A percentile compares a stretch with the other conserved stretches of the same genome.
These are phyloP conservation scores for Cetoscarus ocellatus DNA, from an alignment of 2,797 vertebrate genomes.

Conservation along the genomic window DNA sequence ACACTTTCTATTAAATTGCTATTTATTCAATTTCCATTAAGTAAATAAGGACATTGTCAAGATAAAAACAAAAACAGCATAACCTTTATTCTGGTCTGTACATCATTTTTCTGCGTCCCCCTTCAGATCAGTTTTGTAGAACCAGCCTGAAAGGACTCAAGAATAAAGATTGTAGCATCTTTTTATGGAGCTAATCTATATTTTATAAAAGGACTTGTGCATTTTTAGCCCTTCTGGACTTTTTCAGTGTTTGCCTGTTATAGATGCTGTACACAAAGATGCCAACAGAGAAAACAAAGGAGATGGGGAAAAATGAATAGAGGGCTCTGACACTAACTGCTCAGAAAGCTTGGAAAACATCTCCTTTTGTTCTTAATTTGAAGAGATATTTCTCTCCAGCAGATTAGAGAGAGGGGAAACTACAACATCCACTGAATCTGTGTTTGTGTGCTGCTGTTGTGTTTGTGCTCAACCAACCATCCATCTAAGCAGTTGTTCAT, in stretches of 20 bases:
- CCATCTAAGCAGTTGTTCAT: conserved; percentile 38
- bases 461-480: conserved; percentile 36
- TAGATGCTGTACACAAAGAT: conserved; percentile 29
- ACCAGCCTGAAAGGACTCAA: conserved; percentile 37
- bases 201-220: conserved; percentile 63
- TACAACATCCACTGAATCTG: neutral
- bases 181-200: conserved; percentile 72
- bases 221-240: conserved; percentile 44
- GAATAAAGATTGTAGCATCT: conserved; percentile 50
- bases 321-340: conserved; percentile 27
- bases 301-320: conserved; percentile 12
- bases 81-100: neutral
- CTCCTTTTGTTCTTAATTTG: conserved; percentile 26
- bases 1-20: too few relatives aligned
- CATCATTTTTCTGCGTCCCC: neutral
- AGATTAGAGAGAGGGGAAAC: conserved; percentile 1
- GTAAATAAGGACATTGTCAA: neutral
- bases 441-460: neutral
- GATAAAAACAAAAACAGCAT: neutral
- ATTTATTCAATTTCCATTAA: neutral
- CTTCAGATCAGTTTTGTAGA: conserved; percentile 24
- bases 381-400: conserved; percentile 10
- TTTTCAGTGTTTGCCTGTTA: conserved; percentile 44
- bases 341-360: conserved; percentile 31
- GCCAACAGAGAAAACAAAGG: conserved; percentile 22